These are phyloP conservation scores for Muscina levida DNA, from an alignment of 2,888 invertebrate species.

Conservation along the genomic window DNA sequence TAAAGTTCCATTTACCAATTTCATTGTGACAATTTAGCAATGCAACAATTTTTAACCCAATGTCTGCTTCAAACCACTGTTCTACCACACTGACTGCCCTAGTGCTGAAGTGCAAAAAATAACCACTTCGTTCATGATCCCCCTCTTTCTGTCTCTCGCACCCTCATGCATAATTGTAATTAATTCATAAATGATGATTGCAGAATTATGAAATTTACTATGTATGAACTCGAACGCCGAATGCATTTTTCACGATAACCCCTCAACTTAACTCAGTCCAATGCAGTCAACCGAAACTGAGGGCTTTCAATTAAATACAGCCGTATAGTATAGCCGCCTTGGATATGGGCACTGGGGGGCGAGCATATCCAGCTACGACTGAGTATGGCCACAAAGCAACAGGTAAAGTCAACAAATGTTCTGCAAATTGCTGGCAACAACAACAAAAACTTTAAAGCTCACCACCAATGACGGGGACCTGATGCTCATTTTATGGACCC, in stretches of 20 bases:
- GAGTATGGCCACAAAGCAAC: not conserved
- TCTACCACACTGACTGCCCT: too few relatives aligned
- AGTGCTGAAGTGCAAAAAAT: constrained; percentile 20
- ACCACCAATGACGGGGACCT: not conserved
- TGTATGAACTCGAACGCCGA: constrained; percentile 1
- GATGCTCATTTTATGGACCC: constrained; percentile 29
- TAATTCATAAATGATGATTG: constrained; percentile 55
- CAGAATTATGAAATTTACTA: constrained; percentile 52
- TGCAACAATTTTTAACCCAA: too few relatives aligned
- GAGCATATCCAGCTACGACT: not conserved
- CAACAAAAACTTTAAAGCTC: not conserved
- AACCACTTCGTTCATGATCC: constrained; percentile 9
- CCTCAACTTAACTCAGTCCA: not conserved
- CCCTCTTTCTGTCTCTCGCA: too few relatives aligned
- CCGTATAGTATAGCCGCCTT: too few relatives aligned
- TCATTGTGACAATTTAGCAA: too few relatives aligned
- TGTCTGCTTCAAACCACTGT: too few relatives aligned
- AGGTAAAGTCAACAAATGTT: not conserved
- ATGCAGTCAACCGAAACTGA: constrained; percentile 30
- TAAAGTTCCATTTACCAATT: too few relatives aligned
- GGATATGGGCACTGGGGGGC: constrained; percentile 3
- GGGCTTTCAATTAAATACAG: constrained; percentile 35
- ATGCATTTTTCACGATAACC: constrained; percentile 27
- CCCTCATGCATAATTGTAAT: constrained; percentile 47
- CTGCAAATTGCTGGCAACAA: not conserved